Evolutionary conservation across 2,113 vertebrate genomes (phyloP).

Genomic region (Antennarius striatus): DNA sequence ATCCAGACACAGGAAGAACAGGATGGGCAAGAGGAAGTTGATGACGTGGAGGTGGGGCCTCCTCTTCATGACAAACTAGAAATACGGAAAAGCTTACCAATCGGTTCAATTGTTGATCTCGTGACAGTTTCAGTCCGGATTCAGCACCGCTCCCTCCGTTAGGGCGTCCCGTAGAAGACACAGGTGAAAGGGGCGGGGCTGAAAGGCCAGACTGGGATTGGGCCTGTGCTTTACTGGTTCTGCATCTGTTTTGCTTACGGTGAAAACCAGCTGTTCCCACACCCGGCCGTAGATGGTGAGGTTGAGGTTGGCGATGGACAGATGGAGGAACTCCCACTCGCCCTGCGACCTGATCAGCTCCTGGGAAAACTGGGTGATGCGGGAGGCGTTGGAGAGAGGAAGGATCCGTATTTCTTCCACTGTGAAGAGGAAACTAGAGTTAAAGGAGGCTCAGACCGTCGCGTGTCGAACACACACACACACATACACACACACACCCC

Average conservation of each 20-base stretch:
- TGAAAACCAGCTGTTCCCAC: conserved; percentile 65
- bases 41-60: conserved; percentile 76
- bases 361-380: conserved; percentile 60
- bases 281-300: neutral
- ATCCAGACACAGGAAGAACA: conserved; percentile 81
- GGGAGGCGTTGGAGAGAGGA: conserved; percentile 66
- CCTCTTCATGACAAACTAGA: conserved; percentile 80
- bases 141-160: too few relatives aligned
- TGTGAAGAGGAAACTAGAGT: conserved; percentile 24
- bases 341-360: conserved; percentile 62
- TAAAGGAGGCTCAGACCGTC: neutral
- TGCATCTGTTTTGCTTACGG: conserved; percentile 27
- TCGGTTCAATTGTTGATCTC: too few relatives aligned
- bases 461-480: too few relatives aligned
- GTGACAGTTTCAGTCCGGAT: too few relatives aligned
- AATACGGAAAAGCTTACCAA: too few relatives aligned
- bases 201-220: too few relatives aligned
- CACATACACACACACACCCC: neutral
- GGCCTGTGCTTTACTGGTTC: too few relatives aligned
- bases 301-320: conserved; percentile 41
- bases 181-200: too few relatives aligned
- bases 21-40: conserved; percentile 81
- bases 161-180: too few relatives aligned
- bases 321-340: conserved; percentile 71
- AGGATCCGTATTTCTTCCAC: conserved; percentile 41